Evolutionary conservation across 2,888 invertebrate genomes (phyloP).

Genomic region (Polymixis flavicincta): DNA sequence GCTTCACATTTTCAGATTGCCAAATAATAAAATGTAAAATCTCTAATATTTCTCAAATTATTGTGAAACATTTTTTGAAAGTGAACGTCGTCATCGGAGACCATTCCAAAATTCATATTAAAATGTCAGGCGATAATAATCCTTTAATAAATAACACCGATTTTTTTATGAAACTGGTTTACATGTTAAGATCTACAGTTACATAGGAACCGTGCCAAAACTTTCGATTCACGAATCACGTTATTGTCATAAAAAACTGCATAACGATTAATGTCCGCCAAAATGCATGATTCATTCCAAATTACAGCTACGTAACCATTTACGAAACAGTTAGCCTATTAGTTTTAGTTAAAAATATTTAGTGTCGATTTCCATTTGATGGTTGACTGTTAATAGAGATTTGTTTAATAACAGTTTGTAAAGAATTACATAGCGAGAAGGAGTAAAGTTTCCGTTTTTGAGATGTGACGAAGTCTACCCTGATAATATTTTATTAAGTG

Average conservation of each 20-base stretch:
- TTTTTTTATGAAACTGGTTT: constrained; percentile 24
- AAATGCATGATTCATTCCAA: constrained; percentile 21
- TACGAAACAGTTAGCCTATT: constrained; percentile 1
- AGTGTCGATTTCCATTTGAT: constrained; percentile 29
- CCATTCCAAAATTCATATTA: constrained; percentile 1
- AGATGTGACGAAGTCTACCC: constrained; percentile 85
- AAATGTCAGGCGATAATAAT: constrained; percentile 29
- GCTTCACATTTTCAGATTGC: not conserved
- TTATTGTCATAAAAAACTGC: constrained; percentile 16
- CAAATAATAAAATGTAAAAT: not conserved
- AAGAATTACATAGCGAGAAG: constrained; percentile 48
- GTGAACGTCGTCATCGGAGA: not conserved
- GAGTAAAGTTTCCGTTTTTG: constrained; percentile 71
- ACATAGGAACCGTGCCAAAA: constrained; percentile 22
- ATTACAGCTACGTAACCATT: constrained; percentile 15
- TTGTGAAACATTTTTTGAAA: not conserved
- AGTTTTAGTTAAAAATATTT: not conserved
- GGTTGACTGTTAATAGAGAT: not conserved
- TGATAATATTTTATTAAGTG: constrained; percentile 85
- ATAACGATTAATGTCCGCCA: constrained; percentile 11
- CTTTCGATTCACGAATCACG: constrained; percentile 40
- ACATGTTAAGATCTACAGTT: constrained; percentile 8
- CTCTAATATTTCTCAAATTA: not conserved
- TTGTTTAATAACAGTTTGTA: constrained; percentile 31
- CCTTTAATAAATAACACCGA: constrained; percentile 20